Evolutionary conservation across 2,797 vertebrate species (phyloP).

Genomic region (Euthynnus affinis): DNA sequence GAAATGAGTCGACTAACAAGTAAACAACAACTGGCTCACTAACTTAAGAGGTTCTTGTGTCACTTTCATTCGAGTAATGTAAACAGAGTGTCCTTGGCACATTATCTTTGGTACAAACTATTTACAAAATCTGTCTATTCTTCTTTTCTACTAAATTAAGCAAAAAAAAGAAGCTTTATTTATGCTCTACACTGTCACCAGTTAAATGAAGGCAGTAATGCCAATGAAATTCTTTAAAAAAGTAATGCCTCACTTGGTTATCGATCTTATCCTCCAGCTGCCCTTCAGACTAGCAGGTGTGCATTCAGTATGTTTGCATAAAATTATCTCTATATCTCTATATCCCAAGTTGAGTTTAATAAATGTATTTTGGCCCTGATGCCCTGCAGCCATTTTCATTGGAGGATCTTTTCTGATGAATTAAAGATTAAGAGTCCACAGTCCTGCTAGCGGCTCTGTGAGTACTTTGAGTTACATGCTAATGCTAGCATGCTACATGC

Average conservation of each 20-base stretch:
- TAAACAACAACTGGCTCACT: slow-evolving; percentile 4
- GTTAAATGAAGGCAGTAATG: neutral
- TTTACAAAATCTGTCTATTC: neutral
- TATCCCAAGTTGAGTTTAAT: neutral
- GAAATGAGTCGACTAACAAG: slow-evolving; percentile 9
- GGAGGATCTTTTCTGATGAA: neutral
- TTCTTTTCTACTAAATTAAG: neutral
- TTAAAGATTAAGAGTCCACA: neutral
- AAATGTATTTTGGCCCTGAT: neutral
- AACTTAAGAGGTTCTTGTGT: neutral
- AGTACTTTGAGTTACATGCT: neutral
- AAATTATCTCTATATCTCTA: neutral
- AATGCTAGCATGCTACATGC: neutral
- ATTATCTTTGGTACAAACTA: slow-evolving; percentile 6
- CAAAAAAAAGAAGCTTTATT: neutral
- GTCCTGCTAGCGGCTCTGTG: neutral
- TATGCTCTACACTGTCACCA: neutral
- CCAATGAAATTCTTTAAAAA: no score
- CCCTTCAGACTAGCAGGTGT: neutral
- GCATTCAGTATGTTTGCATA: neutral
- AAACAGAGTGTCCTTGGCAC: slow-evolving; percentile 1
- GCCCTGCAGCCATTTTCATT: neutral
- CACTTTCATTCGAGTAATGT: neutral
- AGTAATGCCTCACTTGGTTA: neutral
- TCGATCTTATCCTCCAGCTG: neutral